Conservation (phyloP, 2,888 invertebrate genomes). For the Caradrina clavipalpis region DNA sequence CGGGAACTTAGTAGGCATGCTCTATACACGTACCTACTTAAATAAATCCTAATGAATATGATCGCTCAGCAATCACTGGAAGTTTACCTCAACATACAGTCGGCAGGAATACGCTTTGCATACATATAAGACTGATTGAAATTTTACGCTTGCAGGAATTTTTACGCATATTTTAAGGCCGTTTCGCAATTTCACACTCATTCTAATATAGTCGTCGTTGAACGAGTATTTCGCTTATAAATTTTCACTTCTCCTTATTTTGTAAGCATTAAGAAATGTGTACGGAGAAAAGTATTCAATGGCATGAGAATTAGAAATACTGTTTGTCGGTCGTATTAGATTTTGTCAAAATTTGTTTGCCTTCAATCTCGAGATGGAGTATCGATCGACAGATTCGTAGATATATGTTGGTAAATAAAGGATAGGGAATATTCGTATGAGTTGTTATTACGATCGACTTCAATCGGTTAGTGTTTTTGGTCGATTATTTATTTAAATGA, state of each 20-base stretch:
- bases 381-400: constrained; percentile 50
- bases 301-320: constrained; percentile 39
- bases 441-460: constrained; percentile 15
- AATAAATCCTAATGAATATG: constrained; percentile 52
- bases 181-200: constrained; percentile 80
- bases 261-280: constrained; percentile 59
- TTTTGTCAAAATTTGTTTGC: constrained; percentile 56
- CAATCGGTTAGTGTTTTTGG: constrained; percentile 15
- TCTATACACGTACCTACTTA: constrained; percentile 22
- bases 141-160: constrained; percentile 86
- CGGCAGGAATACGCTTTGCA: constrained; percentile 77
- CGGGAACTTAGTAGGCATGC: constrained; percentile 26
- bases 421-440: constrained; percentile 15
- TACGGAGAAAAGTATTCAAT: constrained; percentile 35
- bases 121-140: constrained; percentile 89
- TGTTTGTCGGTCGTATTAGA: constrained; percentile 47
- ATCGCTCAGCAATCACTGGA: constrained; percentile 54
- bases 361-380: constrained; percentile 50
- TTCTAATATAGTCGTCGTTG: constrained; percentile 76
- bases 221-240: constrained; percentile 70
- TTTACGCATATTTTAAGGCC: constrained; percentile 86
- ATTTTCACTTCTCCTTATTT: constrained; percentile 68
- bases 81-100: constrained; percentile 51
- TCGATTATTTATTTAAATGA: background rate
- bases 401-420: constrained; percentile 36